These are phyloP conservation scores for Lacanobia oleracea DNA, from an alignment of 2,888 invertebrate genomes.

Conservation along the genomic window DNA sequence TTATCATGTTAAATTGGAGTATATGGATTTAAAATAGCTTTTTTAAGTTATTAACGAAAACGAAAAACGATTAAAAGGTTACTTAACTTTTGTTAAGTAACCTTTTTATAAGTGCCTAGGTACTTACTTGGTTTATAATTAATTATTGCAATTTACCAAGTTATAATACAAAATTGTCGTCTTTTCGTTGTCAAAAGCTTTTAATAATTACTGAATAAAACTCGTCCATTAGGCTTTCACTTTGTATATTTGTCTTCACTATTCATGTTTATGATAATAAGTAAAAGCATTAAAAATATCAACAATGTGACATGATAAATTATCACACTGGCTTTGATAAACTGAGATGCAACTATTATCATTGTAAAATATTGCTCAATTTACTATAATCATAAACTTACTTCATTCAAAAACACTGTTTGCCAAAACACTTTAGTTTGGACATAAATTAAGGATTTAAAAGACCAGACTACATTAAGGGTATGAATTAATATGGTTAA, in stretches of 20 bases:
- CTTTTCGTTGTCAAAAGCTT: not conserved
- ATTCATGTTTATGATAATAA: conserved; percentile 17
- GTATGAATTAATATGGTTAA: not conserved
- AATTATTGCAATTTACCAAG: not conserved
- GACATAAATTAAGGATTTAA: not conserved
- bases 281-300: conserved; percentile 21
- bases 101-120: not conserved
- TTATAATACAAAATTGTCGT: not conserved
- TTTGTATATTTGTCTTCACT: conserved; percentile 29
- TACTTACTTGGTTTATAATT: not conserved
- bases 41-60: too few species aligned
- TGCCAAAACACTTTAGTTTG: not conserved
- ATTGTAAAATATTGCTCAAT: not conserved
- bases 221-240: conserved; percentile 40
- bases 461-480: not conserved
- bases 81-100: too few species aligned
- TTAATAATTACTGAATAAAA: conserved; percentile 25
- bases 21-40: not conserved
- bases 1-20: not conserved
- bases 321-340: conserved; percentile 30
- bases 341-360: conserved; percentile 14
- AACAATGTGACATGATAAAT: conserved; percentile 40
- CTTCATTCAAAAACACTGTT: not conserved
- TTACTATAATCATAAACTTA: not conserved
- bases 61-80: too few species aligned